Percentiles rank a stretch among this genome's conserved stretches.
These are phyloP conservation scores for Sternarchorhynchus goeldii DNA, from an alignment of 2,797 vertebrate species.

Conservation along the genomic window DNA sequence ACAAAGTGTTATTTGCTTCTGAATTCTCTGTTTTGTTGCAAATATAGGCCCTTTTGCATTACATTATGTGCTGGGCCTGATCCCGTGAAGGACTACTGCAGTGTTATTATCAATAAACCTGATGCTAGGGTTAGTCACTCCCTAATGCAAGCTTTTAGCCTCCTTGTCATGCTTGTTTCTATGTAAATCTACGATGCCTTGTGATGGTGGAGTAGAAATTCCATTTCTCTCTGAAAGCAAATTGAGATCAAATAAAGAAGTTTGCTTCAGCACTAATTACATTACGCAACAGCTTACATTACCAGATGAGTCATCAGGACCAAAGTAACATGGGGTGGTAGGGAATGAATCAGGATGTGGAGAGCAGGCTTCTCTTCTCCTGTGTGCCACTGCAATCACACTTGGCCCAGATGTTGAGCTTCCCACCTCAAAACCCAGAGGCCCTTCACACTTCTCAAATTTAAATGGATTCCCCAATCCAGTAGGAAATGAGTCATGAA, in stretches of 20 bases:
- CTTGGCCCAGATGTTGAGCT: conserved; percentile 37
- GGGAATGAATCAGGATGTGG: conserved; percentile 1
- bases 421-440: conserved; percentile 34
- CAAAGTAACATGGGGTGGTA: conserved; percentile 8
- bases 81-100: background rate
- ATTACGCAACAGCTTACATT: conserved; percentile 70
- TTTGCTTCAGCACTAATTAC: conserved; percentile 59
- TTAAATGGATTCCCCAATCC: conserved; percentile 18
- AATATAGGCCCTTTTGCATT: background rate
- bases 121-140: background rate
- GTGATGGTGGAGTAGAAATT: background rate
- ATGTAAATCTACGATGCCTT: background rate
- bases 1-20: background rate
- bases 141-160: background rate
- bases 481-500: conserved; percentile 22
- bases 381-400: conserved; percentile 50
- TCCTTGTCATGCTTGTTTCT: conserved; percentile 10
- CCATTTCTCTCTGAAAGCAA: conserved; percentile 11
- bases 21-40: too few relatives aligned
- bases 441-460: conserved; percentile 28
- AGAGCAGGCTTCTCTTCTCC: conserved; percentile 26
- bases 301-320: conserved; percentile 68
- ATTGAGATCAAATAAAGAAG: conserved; percentile 20
- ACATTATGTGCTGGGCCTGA: background rate
- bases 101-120: conserved; percentile 16